phyloP scores from a whole-genome alignment of 2,113 vertebrate species.

The Paradoxurus hermaphroditus region DNA sequence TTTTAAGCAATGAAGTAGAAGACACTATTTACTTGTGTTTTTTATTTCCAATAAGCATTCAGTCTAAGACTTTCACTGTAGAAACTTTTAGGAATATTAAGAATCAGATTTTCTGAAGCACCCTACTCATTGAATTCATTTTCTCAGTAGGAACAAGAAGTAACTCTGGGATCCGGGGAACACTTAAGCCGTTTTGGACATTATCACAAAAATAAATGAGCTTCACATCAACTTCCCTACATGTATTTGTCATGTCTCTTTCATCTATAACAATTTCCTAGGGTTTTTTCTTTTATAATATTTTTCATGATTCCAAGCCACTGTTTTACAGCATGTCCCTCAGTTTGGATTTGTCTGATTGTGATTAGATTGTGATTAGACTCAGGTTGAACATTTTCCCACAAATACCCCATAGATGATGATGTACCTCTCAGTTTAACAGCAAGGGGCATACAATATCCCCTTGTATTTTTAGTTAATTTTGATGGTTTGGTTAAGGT shows the following conservation, averaged over 20 bases:
- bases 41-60: constrained; percentile 5
- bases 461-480: not conserved
- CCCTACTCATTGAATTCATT: not conserved
- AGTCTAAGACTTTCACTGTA: constrained; percentile 7
- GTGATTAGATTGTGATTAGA: not conserved
- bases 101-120: not conserved
- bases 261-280: not conserved
- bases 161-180: not conserved
- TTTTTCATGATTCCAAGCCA: constrained; percentile 23
- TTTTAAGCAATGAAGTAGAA: constrained; percentile 9
- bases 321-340: not conserved
- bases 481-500: not conserved
- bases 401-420: not conserved
- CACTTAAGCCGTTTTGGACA: not conserved
- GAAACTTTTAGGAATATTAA: not conserved
- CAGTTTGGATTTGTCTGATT: not conserved
- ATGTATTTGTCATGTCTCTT: not conserved
- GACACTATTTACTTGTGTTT: not conserved
- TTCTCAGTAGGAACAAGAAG: not conserved
- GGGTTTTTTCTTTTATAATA: not conserved
- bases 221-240: not conserved
- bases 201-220: not conserved
- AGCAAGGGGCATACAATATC: not conserved
- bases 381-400: constrained; percentile 20
- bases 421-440: not conserved